phyloP scores from a whole-genome alignment of 1,140 invertebrate genomes.

The Aphelinus atriplicis region DNA sequence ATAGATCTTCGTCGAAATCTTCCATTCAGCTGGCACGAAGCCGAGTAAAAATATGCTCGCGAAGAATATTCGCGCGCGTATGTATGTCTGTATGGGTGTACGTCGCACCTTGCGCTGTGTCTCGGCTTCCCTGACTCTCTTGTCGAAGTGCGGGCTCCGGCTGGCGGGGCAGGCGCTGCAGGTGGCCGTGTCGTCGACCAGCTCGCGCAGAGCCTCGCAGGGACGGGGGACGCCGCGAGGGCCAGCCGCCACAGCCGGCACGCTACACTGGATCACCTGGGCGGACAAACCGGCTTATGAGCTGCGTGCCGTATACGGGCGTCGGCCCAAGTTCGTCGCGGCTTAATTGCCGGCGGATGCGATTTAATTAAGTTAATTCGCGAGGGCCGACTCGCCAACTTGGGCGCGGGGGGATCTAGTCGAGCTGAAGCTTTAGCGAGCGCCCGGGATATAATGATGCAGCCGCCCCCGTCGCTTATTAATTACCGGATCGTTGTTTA shows the following conservation, averaged over 20 bases:
- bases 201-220: slow-evolving; percentile 25
- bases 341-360: not conserved
- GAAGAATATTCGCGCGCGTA: too few relatives aligned
- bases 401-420: too few relatives aligned
- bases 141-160: slow-evolving; percentile 53
- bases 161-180: slow-evolving; percentile 37
- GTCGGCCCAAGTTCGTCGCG: not conserved
- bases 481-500: too few relatives aligned
- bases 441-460: too few relatives aligned
- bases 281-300: not conserved
- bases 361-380: slow-evolving; percentile 17
- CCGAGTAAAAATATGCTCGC: too few relatives aligned
- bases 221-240: slow-evolving; percentile 39
- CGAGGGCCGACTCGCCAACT: not conserved
- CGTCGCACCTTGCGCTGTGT: slow-evolving; percentile 48
- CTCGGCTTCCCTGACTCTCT: slow-evolving; percentile 51
- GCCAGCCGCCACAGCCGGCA: slow-evolving; percentile 72
- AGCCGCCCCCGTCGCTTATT: too few relatives aligned
- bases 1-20: too few relatives aligned
- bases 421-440: too few relatives aligned
- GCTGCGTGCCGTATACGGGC: too few relatives aligned
- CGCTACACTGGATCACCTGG: slow-evolving; percentile 71
- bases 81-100: too few relatives aligned
- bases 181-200: slow-evolving; percentile 51
- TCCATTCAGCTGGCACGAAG: too few relatives aligned